Percentiles rank a stretch among this genome's conserved stretches.
Evolutionary conservation across 2,797 vertebrate genomes (phyloP).

Genomic region (Sebastes itinus): DNA sequence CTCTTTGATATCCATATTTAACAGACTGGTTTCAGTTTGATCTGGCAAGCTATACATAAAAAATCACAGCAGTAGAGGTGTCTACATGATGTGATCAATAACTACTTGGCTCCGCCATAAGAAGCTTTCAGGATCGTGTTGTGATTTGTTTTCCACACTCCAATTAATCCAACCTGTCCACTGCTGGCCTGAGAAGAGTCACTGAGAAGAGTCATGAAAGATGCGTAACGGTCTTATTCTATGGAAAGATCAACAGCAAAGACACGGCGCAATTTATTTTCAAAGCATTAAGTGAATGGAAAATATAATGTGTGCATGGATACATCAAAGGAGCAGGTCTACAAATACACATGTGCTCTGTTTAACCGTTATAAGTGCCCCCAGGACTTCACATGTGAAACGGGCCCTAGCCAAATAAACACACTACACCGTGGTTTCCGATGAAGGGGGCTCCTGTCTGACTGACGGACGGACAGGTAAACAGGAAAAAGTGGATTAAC

Average conservation of each 20-base stretch:
- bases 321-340: slow-evolving; percentile 20
- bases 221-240: slow-evolving; percentile 38
- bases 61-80: slow-evolving; percentile 25
- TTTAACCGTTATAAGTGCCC: slow-evolving; percentile 35
- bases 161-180: slow-evolving; percentile 47
- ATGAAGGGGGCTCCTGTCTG: slow-evolving; percentile 55
- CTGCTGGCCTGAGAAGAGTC: slow-evolving; percentile 39
- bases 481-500: slow-evolving; percentile 80
- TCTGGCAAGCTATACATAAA: slow-evolving; percentile 19
- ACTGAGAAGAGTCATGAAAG: slow-evolving; percentile 37
- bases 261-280: slow-evolving; percentile 43
- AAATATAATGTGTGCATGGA: slow-evolving; percentile 20
- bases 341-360: slow-evolving; percentile 28
- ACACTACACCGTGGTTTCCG: slow-evolving; percentile 44
- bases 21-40: slow-evolving; percentile 27
- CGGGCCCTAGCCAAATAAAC: slow-evolving; percentile 62
- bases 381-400: slow-evolving; percentile 46
- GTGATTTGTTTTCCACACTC: slow-evolving; percentile 53
- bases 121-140: slow-evolving; percentile 34
- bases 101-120: slow-evolving; percentile 21
- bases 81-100: slow-evolving; percentile 41
- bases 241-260: slow-evolving; percentile 27
- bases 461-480: slow-evolving; percentile 69
- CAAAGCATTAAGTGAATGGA: slow-evolving; percentile 23
- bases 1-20: slow-evolving; percentile 43